Conservation (phyloP, 2,888 invertebrate species). For the Drosophila mercatorum region DNA sequence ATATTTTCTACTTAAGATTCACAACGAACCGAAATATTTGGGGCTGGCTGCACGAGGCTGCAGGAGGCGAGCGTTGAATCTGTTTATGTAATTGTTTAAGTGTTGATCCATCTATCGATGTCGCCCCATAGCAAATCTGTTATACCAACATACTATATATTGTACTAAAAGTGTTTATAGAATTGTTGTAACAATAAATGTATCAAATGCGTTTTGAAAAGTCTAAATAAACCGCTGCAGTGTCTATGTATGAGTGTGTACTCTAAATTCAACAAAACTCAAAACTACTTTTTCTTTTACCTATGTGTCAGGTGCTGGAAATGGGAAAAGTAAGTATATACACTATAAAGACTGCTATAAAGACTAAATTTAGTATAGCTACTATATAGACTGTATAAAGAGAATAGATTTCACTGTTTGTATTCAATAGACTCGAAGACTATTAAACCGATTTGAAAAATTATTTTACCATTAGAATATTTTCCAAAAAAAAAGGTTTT, state of each 20-base stretch:
- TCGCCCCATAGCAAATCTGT: conserved; percentile 20
- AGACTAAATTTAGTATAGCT: no score
- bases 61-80: conserved; percentile 2
- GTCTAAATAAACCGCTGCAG: conserved; percentile 46
- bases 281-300: not conserved
- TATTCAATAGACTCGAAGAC: no score
- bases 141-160: conserved; percentile 6
- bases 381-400: no score
- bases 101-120: conserved; percentile 37
- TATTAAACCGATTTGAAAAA: no score
- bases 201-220: conserved; percentile 40
- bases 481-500: no score
- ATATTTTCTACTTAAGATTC: conserved; percentile 61
- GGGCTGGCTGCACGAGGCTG: conserved; percentile 1
- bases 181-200: conserved; percentile 46
- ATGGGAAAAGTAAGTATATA: not conserved
- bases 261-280: conserved; percentile 4
- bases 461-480: no score
- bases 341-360: no score
- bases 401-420: no score
- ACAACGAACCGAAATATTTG: conserved; percentile 26
- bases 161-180: conserved; percentile 27
- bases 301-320: not conserved
- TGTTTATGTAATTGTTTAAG: conserved; percentile 39
- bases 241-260: conserved; percentile 44